phyloP scores from a whole-genome alignment of 1,140 invertebrate species.

The Temnothorax curvispinosus region DNA sequence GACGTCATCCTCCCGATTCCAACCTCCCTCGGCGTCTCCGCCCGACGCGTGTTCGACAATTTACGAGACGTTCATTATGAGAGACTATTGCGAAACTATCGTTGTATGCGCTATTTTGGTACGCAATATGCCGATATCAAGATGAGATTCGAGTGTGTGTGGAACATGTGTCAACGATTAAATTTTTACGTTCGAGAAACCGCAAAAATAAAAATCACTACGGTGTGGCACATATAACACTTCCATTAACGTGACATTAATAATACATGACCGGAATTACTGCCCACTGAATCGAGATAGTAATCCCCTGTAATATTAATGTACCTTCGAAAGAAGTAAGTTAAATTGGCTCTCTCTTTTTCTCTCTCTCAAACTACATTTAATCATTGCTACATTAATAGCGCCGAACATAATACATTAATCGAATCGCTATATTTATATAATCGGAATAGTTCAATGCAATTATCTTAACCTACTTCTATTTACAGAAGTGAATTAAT shows the following conservation, averaged over 20 bases:
- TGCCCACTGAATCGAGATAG: background rate
- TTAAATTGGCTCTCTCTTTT: background rate
- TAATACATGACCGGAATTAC: background rate
- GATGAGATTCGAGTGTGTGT: background rate
- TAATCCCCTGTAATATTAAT: constrained; percentile 42
- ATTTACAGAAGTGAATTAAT: background rate
- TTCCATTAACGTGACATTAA: constrained; percentile 44
- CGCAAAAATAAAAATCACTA: background rate
- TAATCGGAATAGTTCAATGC: background rate
- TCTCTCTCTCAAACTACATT: background rate
- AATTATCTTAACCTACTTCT: background rate
- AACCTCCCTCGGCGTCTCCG: background rate
- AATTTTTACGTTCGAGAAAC: constrained; percentile 8
- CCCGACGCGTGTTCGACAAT: constrained; percentile 19
- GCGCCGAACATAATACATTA: background rate
- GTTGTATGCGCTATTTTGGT: background rate
- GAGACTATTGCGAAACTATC: background rate
- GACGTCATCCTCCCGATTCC: background rate
- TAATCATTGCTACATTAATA: constrained; percentile 3
- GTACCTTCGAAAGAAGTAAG: background rate
- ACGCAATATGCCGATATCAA: background rate
- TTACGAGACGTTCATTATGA: constrained; percentile 49
- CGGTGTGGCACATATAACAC: background rate
- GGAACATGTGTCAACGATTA: background rate
- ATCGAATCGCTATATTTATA: background rate